Evolutionary conservation across 2,797 vertebrate genomes (phyloP).

Genomic region (Graptemys geographica): DNA sequence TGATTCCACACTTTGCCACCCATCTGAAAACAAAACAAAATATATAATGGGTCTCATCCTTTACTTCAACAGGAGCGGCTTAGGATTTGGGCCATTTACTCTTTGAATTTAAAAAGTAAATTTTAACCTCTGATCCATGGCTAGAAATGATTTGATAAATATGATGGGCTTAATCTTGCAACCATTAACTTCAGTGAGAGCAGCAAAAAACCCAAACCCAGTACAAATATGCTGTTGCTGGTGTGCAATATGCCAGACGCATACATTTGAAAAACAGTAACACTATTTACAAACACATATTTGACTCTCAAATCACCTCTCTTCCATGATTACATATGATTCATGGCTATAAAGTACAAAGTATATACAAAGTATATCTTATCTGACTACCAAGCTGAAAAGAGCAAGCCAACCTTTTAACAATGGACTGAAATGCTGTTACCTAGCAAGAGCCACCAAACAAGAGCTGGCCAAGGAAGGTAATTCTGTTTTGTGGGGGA

Average conservation of each 20-base stretch:
- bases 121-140: conserved; percentile 1
- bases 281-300: background rate
- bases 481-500: background rate
- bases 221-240: conserved; percentile 1
- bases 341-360: background rate
- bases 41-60: background rate
- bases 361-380: too few relatives aligned
- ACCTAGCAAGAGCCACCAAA: background rate
- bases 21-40: background rate
- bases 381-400: background rate
- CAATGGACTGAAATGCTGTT: background rate
- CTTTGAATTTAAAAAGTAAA: background rate
- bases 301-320: background rate
- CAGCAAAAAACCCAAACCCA: background rate
- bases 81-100: background rate
- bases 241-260: background rate
- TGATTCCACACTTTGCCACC: background rate
- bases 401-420: background rate
- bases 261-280: background rate
- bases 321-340: conserved; percentile 16
- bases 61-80: background rate
- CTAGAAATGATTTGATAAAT: background rate
- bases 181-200: background rate
- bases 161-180: conserved; percentile 28
- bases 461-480: background rate